Evolutionary conservation across 2,113 vertebrate species (phyloP).

Genomic region (Strix uralensis): DNA sequence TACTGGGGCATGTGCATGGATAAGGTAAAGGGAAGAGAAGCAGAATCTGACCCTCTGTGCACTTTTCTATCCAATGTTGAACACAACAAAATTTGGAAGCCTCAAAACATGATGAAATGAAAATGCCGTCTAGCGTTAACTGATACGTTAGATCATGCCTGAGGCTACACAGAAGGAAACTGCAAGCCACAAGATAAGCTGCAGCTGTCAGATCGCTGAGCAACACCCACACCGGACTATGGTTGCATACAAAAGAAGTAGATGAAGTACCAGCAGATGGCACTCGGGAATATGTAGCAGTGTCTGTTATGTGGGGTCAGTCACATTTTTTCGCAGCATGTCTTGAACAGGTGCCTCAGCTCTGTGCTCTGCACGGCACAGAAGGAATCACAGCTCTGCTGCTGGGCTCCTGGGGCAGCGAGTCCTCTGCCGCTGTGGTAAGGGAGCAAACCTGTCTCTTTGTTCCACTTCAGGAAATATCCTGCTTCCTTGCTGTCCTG

Average conservation of each 20-base stretch:
- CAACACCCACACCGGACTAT: neutral
- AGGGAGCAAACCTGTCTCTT: neutral
- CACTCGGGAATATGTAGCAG: neutral
- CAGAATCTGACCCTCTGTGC: neutral
- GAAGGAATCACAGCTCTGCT: neutral
- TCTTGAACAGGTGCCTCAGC: neutral
- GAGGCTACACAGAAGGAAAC: neutral
- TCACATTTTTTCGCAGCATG: neutral
- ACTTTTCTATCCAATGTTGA: neutral
- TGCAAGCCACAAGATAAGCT: neutral
- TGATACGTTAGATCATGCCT: neutral
- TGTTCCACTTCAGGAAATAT: neutral
- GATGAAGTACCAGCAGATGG: neutral
- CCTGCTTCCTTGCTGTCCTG: neutral
- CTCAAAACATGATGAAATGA: neutral
- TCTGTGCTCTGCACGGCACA: neutral
- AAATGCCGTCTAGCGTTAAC: neutral
- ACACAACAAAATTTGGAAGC: neutral
- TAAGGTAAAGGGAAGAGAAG: neutral
- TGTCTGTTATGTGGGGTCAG: neutral
- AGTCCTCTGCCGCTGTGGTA: neutral
- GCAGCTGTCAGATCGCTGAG: neutral
- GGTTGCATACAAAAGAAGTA: neutral
- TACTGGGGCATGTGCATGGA: neutral
- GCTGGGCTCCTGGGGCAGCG: rapidly evolving